A percentile compares a stretch with the other conserved stretches of the same genome.
Evolutionary conservation across 2,888 invertebrate genomes (phyloP).

Genomic region (Sepioteuthis lessoniana): DNA sequence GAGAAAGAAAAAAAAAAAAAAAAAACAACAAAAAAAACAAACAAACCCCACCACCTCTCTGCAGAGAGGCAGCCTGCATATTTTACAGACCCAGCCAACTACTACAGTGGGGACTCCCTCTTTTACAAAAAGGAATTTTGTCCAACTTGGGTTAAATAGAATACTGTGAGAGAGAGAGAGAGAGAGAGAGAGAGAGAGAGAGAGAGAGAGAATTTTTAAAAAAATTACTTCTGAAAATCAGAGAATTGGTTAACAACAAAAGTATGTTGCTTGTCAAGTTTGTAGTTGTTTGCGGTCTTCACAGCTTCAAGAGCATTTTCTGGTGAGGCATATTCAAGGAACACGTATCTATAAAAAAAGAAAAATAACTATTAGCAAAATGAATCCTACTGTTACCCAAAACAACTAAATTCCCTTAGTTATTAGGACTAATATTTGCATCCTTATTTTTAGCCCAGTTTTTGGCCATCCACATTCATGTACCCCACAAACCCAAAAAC

Average conservation of each 20-base stretch:
- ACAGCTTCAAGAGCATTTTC: constrained; percentile 91
- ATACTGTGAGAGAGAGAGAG: neutral
- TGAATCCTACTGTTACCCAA: neutral
- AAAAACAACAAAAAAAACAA: no score
- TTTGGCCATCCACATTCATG: neutral
- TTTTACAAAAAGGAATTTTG: no score
- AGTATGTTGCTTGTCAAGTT: constrained; percentile 95
- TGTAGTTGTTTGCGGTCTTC: constrained; percentile 90
- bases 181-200: neutral
- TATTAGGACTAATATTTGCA: no score
- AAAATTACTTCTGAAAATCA: constrained; percentile 92
- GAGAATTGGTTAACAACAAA: constrained; percentile 94
- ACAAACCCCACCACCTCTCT: no score
- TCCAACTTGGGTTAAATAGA: no score
- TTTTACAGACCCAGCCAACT: no score
- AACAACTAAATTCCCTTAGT: no score
- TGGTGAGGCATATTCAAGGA: constrained; percentile 91
- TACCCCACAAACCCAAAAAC: no score
- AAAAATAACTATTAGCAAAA: neutral
- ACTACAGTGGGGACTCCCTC: no score
- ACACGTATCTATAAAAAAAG: constrained; percentile 81
- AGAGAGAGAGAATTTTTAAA: neutral
- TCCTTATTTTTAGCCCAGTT: no score
- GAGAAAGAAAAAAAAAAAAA: no score
- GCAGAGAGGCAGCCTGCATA: no score